Conservation (phyloP, 2,888 invertebrate genomes). For the Agrotis segetum region DNA sequence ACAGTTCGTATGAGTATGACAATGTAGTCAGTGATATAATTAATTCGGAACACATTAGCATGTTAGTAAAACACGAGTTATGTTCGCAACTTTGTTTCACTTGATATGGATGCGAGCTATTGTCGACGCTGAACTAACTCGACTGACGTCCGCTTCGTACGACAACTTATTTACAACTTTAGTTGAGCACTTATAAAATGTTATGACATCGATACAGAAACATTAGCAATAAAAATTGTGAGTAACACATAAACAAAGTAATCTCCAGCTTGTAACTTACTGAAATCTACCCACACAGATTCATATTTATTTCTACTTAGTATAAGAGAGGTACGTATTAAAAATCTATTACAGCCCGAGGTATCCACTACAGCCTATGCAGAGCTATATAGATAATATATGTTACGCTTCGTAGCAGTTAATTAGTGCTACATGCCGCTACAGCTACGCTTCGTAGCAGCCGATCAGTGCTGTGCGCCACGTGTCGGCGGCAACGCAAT, state of each 20-base stretch:
- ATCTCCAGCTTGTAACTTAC: too few relatives aligned
- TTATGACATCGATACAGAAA: neutral
- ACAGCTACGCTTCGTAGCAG: too few relatives aligned
- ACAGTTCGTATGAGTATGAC: neutral
- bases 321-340: too few relatives aligned
- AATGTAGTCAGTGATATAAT: conserved; percentile 26
- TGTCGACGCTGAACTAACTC: conserved; percentile 18
- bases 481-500: neutral
- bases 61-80: conserved; percentile 26
- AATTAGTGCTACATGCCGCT: too few relatives aligned
- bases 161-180: conserved; percentile 27
- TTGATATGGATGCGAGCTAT: conserved; percentile 6
- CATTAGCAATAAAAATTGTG: conserved; percentile 1
- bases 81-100: conserved; percentile 23
- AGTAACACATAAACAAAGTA: neutral
- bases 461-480: conserved; percentile 1
- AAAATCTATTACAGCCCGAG: too few relatives aligned
- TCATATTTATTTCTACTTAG: too few relatives aligned
- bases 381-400: too few relatives aligned
- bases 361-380: too few relatives aligned
- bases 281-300: too few relatives aligned
- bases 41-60: conserved; percentile 33
- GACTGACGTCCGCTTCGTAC: neutral
- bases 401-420: neutral
- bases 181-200: conserved; percentile 1